These are phyloP conservation scores for Standfussiana lucernea DNA, from an alignment of 2,888 invertebrate genomes.

Conservation along the genomic window DNA sequence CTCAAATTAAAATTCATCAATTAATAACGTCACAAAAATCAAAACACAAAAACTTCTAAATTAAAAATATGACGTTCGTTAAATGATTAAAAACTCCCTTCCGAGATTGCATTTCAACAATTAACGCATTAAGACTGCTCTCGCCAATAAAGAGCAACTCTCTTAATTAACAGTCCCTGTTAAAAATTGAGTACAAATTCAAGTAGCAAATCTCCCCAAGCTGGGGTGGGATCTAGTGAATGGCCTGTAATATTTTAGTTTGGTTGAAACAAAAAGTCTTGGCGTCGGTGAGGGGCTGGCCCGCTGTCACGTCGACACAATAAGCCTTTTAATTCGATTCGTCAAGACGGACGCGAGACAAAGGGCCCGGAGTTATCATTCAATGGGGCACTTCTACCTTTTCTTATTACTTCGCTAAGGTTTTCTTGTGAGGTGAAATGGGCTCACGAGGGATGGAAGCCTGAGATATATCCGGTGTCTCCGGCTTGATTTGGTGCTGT, in stretches of 20 bases:
- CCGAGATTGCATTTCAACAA: constrained; percentile 90
- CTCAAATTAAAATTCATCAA: constrained; percentile 80
- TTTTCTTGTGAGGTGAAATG: constrained; percentile 85
- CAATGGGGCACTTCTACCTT: constrained; percentile 90
- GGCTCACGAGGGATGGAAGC: constrained; percentile 72
- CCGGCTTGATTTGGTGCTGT: constrained; percentile 3
- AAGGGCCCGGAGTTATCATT: constrained; percentile 90
- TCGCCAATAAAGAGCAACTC: constrained; percentile 89
- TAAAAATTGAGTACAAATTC: constrained; percentile 91
- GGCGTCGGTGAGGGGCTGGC: constrained; percentile 78
- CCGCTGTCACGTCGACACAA: constrained; percentile 90
- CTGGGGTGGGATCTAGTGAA: constrained; percentile 86
- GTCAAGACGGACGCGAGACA: constrained; percentile 90
- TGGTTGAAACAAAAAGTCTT: constrained; percentile 89
- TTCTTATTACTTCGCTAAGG: constrained; percentile 89
- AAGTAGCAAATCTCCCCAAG: constrained; percentile 85
- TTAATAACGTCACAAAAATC: constrained; percentile 75
- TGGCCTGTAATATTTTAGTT: constrained; percentile 90
- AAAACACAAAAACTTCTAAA: constrained; percentile 75
- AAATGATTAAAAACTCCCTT: constrained; percentile 87
- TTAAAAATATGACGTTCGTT: constrained; percentile 87
- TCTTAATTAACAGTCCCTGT: constrained; percentile 90
- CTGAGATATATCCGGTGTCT: constrained; percentile 63
- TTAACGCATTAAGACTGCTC: constrained; percentile 90
- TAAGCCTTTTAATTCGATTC: constrained; percentile 91